Conservation (phyloP, 2,113 vertebrate species). For the Myiagra hebetior region DNA sequence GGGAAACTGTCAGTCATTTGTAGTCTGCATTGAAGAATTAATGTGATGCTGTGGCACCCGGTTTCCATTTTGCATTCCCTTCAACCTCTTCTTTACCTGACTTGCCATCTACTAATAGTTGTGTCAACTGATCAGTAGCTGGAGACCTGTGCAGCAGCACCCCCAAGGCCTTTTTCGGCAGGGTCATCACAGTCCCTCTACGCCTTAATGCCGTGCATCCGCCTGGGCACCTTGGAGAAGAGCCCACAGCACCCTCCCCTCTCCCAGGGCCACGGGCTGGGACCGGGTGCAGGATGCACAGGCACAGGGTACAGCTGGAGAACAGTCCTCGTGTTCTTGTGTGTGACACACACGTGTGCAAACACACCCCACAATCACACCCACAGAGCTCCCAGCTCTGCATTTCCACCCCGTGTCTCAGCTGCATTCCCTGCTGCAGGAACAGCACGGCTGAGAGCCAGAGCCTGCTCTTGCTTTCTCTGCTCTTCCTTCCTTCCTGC, state of each 20-base stretch:
- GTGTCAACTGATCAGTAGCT: not conserved
- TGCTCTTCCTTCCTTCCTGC: not conserved
- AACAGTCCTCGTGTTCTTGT: not conserved
- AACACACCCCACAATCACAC: fast-evolving
- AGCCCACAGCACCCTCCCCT: not conserved
- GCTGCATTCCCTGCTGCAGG: not conserved
- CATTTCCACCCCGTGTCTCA: not conserved
- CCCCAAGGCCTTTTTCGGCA: not conserved
- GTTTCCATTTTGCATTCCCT: not conserved
- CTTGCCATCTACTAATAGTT: not conserved
- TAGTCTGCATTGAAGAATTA: not conserved
- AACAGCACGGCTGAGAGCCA: not conserved
- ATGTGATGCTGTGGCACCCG: not conserved
- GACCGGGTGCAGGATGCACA: fast-evolving
- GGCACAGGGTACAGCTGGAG: not conserved
- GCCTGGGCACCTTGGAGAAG: fast-evolving
- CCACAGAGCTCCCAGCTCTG: not conserved
- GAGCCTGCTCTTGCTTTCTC: not conserved
- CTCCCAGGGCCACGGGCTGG: not conserved
- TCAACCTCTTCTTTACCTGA: not conserved
- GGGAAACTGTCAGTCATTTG: constrained; percentile 19
- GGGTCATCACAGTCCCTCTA: not conserved
- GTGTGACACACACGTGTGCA: fast-evolving
- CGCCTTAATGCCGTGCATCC: fast-evolving
- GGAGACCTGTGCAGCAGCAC: not conserved